Conservation (phyloP, 2,113 vertebrate species). For the Ia io region DNA sequence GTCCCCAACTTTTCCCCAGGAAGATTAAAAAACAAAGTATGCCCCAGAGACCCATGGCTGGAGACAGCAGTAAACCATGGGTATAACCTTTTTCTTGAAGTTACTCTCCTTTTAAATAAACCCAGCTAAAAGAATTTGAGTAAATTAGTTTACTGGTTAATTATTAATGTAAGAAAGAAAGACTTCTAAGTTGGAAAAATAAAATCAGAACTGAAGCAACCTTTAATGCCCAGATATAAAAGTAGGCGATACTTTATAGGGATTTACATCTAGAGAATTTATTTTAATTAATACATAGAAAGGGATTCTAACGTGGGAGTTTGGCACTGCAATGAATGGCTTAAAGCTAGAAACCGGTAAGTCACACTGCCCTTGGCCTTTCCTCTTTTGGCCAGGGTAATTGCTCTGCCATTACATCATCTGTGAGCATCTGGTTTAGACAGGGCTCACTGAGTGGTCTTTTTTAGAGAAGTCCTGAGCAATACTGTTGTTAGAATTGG, state of each 20-base stretch:
- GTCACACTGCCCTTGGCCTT: background rate
- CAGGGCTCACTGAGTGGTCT: background rate
- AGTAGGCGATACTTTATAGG: background rate
- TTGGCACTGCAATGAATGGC: background rate
- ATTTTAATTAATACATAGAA: background rate
- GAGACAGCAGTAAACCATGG: background rate
- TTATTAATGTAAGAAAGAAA: slow-evolving; percentile 75
- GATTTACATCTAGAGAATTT: background rate
- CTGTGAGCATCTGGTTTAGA: background rate
- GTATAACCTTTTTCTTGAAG: background rate
- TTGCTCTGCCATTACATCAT: background rate
- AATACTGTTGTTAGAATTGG: background rate
- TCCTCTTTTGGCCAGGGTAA: background rate
- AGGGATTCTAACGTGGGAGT: background rate
- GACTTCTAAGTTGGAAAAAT: background rate
- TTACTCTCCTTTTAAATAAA: slow-evolving; percentile 35
- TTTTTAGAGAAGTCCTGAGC: background rate
- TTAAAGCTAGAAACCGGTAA: background rate
- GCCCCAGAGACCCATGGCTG: slow-evolving; percentile 71
- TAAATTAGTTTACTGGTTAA: slow-evolving; percentile 73
- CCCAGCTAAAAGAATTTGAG: background rate
- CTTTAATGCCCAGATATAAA: slow-evolving; percentile 12
- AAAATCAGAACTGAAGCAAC: background rate
- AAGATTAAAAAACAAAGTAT: slow-evolving; percentile 71
- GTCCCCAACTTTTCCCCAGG: slow-evolving; percentile 68